phyloP scores from a whole-genome alignment of 2,113 vertebrate species.

The Mugil cephalus region DNA sequence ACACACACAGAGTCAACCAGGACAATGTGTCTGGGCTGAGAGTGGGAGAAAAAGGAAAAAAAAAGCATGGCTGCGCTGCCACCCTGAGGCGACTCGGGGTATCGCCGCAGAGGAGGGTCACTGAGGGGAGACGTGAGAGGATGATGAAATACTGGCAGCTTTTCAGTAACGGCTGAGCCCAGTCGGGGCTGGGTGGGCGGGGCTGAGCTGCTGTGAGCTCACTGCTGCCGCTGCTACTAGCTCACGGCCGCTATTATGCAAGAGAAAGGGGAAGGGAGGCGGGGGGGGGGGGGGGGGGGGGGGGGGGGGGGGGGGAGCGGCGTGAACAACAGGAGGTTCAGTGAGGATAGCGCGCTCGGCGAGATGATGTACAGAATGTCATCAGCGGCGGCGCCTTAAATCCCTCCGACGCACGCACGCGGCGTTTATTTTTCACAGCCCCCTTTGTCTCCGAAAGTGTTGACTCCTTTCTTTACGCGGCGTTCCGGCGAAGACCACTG shows the following conservation, averaged over 20 bases:
- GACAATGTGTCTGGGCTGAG: constrained; percentile 76
- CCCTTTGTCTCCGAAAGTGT: constrained; percentile 58
- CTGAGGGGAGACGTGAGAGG: constrained; percentile 60
- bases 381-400: constrained; percentile 53
- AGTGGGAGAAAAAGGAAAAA: neutral
- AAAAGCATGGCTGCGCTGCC: constrained; percentile 71
- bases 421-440: constrained; percentile 36
- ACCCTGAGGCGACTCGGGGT: constrained; percentile 68
- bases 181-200: constrained; percentile 61
- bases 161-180: constrained; percentile 78
- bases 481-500: constrained; percentile 23
- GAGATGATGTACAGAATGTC: constrained; percentile 68
- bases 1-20: constrained; percentile 66
- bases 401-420: constrained; percentile 13
- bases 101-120: constrained; percentile 61
- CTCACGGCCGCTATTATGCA: constrained; percentile 81
- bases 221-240: constrained; percentile 60
- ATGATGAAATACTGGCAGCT: constrained; percentile 82
- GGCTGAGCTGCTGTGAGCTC: constrained; percentile 75
- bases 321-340: constrained; percentile 69
- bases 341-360: constrained; percentile 52
- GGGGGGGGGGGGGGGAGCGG: constrained; percentile 27
- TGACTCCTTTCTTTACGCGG: constrained; percentile 45
- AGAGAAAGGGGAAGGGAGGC: constrained; percentile 56
- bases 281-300: constrained; percentile 21